Percentiles rank a stretch among this genome's conserved stretches.
Conservation (phyloP, 2,113 vertebrate genomes). For the Ailurus styani region DNA sequence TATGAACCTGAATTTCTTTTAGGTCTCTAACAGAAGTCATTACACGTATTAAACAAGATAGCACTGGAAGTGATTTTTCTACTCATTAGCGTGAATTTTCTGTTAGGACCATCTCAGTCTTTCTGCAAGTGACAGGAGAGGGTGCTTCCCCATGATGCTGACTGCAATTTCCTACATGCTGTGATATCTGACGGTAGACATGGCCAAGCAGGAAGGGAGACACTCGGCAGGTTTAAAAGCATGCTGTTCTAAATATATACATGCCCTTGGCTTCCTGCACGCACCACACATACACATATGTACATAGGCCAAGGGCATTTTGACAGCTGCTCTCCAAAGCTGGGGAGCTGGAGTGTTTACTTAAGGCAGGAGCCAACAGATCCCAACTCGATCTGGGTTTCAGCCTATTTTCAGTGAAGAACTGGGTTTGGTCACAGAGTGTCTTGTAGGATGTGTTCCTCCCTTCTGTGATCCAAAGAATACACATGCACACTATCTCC, state of each 20-base stretch:
- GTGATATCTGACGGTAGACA: neutral
- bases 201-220: neutral
- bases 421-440: neutral
- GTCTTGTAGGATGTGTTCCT: neutral
- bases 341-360: neutral
- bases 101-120: neutral
- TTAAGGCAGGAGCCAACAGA: neutral
- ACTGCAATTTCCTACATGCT: neutral
- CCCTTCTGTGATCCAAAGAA: neutral
- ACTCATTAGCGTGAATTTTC: neutral
- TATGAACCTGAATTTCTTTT: neutral
- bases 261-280: neutral
- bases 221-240: neutral
- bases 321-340: neutral
- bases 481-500: neutral
- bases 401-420: neutral
- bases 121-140: neutral
- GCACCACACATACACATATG: neutral
- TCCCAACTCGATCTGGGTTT: neutral
- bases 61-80: neutral
- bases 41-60: neutral
- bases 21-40: neutral
- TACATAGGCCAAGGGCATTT: neutral
- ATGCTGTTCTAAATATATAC: neutral
- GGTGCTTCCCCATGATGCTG: neutral